Conservation (phyloP, 2,888 invertebrate species). For the Arctia plantaginis region DNA sequence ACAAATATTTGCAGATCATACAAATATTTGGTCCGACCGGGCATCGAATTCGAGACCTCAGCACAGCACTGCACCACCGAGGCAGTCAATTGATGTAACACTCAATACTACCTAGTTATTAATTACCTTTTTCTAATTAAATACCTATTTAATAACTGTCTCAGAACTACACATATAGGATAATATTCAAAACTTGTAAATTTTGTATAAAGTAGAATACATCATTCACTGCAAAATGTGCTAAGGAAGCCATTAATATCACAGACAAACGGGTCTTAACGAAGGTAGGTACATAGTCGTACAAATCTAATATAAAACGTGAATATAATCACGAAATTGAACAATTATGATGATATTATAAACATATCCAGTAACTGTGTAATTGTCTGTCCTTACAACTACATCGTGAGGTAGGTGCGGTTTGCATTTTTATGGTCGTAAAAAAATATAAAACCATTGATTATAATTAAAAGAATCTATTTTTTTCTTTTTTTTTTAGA, state of each 20-base stretch:
- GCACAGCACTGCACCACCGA: too few species aligned
- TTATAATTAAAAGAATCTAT: neutral
- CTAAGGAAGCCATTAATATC: slow-evolving; percentile 19
- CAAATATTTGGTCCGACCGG: too few species aligned
- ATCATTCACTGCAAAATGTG: slow-evolving; percentile 3
- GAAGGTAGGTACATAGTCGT: neutral
- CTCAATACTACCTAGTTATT: neutral
- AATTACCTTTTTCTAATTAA: neutral
- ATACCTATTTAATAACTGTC: neutral
- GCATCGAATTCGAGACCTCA: too few species aligned
- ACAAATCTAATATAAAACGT: slow-evolving; percentile 26
- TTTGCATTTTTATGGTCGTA: slow-evolving; percentile 4
- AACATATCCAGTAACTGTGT: slow-evolving; percentile 18
- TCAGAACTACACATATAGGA: neutral
- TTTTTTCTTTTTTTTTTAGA: neutral
- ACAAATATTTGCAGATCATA: too few species aligned
- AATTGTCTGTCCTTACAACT: slow-evolving; percentile 20
- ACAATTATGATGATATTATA: slow-evolving; percentile 22
- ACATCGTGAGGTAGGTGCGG: slow-evolving; percentile 22
- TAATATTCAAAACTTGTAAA: too few species aligned
- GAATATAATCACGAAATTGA: slow-evolving; percentile 16
- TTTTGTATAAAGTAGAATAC: too few species aligned
- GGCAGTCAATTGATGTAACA: too few species aligned
- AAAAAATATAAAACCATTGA: neutral
- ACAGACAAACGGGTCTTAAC: slow-evolving; percentile 1